Percentiles rank a stretch among this genome's conserved stretches.
These are phyloP conservation scores for Petrocephalus zakoni DNA, from an alignment of 2,113 vertebrate species.

Conservation along the genomic window DNA sequence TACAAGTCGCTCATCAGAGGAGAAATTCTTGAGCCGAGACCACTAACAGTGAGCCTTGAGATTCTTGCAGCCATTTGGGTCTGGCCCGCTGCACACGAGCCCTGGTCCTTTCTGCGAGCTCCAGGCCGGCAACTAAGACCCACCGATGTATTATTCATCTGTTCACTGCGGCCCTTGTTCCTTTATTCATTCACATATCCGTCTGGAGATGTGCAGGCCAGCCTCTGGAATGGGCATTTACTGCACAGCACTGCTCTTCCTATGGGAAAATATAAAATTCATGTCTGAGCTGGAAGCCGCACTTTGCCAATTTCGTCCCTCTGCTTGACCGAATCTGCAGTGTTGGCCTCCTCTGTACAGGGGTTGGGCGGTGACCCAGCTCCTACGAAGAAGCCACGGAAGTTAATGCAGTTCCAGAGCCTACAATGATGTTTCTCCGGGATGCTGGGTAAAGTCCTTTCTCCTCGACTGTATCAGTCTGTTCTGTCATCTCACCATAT, in stretches of 20 bases:
- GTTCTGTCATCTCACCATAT: not conserved
- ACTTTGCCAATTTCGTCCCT: not conserved
- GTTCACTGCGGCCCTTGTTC: constrained; percentile 12
- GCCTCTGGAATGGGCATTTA: constrained; percentile 37
- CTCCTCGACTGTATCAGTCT: not conserved
- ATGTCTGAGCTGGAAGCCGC: constrained; percentile 10
- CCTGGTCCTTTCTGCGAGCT: not conserved
- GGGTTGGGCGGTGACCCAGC: not conserved
- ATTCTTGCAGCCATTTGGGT: not conserved
- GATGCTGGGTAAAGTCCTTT: not conserved
- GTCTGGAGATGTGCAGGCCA: constrained; percentile 16
- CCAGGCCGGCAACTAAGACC: not conserved
- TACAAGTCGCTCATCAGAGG: not conserved
- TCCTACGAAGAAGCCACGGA: not conserved
- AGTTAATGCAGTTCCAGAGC: not conserved
- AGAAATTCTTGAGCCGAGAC: not conserved
- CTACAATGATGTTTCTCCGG: not conserved
- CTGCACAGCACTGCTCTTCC: constrained; percentile 20
- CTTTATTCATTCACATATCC: constrained; percentile 12
- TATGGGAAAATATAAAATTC: constrained; percentile 24
- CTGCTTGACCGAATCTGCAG: constrained; percentile 5
- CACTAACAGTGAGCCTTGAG: not conserved
- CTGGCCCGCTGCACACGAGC: not conserved
- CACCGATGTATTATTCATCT: constrained; percentile 23
- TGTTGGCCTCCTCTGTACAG: not conserved